These are phyloP conservation scores for Ceyx margarethae DNA, from an alignment of 2,113 vertebrate species.

Conservation along the genomic window DNA sequence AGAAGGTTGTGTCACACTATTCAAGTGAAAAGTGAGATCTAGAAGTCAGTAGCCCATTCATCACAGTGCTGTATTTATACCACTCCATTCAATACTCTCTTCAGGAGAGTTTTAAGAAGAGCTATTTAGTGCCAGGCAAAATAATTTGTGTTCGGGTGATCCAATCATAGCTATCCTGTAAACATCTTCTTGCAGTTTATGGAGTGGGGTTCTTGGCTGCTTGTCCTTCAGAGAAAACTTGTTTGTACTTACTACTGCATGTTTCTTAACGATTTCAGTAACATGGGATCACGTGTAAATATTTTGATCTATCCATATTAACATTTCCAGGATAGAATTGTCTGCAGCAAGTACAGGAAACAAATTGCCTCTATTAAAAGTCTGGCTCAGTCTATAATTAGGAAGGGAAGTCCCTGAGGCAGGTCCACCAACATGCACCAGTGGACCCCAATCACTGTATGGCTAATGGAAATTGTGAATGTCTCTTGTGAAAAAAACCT, in stretches of 20 bases:
- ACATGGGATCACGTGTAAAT: background rate
- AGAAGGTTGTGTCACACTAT: background rate
- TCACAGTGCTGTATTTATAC: background rate
- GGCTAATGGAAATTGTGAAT: background rate
- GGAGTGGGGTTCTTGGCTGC: background rate
- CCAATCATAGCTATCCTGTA: background rate
- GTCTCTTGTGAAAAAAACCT: background rate
- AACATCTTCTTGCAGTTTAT: background rate
- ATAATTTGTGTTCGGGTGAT: background rate
- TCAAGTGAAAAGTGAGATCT: background rate
- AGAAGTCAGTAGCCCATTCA: background rate
- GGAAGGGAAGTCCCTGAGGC: background rate
- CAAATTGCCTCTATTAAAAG: background rate
- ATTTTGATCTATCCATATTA: background rate
- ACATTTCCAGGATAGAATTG: background rate
- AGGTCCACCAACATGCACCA: accelerated
- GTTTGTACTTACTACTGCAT: background rate
- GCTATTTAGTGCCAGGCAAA: background rate
- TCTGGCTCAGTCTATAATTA: background rate
- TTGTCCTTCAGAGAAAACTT: background rate
- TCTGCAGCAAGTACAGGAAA: background rate
- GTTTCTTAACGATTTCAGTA: background rate
- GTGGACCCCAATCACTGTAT: background rate
- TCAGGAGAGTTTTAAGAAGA: background rate
- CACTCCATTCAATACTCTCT: background rate